Evolutionary conservation across 2,888 invertebrate genomes (phyloP), one percentile per base, ranked within the genome.

Genomic region (Drosophila robusta): DNA sequence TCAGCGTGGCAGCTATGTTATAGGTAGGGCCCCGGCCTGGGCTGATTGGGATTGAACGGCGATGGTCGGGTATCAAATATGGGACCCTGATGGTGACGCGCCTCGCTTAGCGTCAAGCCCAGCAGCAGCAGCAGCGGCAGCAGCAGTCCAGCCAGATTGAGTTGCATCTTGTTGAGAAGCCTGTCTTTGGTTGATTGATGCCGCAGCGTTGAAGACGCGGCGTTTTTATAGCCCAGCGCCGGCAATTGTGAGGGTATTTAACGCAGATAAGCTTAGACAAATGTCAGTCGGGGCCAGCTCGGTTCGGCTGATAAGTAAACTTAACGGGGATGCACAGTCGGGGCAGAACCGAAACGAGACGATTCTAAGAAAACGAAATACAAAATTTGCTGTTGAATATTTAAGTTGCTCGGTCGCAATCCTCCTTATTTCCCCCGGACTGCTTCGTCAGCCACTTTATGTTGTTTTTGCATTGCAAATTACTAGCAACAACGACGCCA

Each of bases 381-480:
- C 54, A 38, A 74, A 65, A 67, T 55, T 46, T 51, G 46, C 41
- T 47, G 47, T 38, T 66, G 64, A 65, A 74, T 68, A 64, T 67
- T 63, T 64, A 70, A 55, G 66, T 62, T 51, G 55, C 39, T 50
- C n/a, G 55, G 64, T 66, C 58, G 41, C 11, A 8, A 0, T n/a
- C n/a, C 26, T 16, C 7, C 8, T 29, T 29, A 4, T 29, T 5
- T 12, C 7, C 9, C 34, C 24, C 16, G 46, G 9, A 39, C 52
- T 45, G 61, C 49, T 39, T 29, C 52, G 62, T 49, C 62, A 47
- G 60, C 57, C 63, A 69, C 71, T 70, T 75, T 63, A 45, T 69
- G 66, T 70, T 70, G 67, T 74, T 86, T 83, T 88, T 86, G 89
- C 87, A 86, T 78, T 85, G 89, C 89, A 88, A 85, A 85, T 88